Evolutionary conservation across 1,140 invertebrate species (phyloP).

Genomic region (Pygmarrhopalites habei): DNA sequence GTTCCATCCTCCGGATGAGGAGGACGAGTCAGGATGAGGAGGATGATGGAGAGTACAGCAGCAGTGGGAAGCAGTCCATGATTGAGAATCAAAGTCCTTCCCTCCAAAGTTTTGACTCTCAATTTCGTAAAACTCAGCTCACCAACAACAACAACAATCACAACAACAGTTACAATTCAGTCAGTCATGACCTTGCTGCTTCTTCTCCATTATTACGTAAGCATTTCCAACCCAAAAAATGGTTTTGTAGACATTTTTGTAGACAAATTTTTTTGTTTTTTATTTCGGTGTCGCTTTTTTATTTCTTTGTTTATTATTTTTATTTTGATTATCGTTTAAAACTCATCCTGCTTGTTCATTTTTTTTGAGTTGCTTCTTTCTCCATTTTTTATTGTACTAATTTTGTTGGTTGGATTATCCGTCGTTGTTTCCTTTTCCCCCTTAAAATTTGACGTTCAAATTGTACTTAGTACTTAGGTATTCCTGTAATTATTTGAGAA

Average conservation of each 20-base stretch:
- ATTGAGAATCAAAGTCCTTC: conserved; percentile 9
- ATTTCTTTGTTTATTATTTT: neutral
- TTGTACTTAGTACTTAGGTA: too few species aligned
- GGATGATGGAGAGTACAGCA: conserved; percentile 4
- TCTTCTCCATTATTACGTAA: conserved; percentile 24
- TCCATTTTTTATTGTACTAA: too few species aligned
- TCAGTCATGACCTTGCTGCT: conserved; percentile 14
- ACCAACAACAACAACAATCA: neutral
- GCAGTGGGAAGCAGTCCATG: conserved; percentile 8
- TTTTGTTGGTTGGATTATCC: too few species aligned
- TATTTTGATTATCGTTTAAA: neutral
- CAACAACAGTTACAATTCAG: conserved; percentile 10
- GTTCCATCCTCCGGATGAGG: neutral
- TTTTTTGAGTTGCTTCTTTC: too few species aligned
- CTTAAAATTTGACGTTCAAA: too few species aligned
- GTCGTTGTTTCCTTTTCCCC: too few species aligned
- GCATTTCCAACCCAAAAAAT: conserved; percentile 7
- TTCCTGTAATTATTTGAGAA: too few species aligned
- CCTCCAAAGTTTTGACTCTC: too few species aligned
- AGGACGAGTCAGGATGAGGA: neutral
- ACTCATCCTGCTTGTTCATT: too few species aligned
- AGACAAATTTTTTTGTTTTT: too few species aligned
- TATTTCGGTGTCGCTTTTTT: neutral
- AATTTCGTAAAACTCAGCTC: conserved; percentile 2
- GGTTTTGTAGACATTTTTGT: too few species aligned